Base-by-base conservation (phyloP, 2,113 vertebrate genomes). In the Tetrax tetrax region DNA sequence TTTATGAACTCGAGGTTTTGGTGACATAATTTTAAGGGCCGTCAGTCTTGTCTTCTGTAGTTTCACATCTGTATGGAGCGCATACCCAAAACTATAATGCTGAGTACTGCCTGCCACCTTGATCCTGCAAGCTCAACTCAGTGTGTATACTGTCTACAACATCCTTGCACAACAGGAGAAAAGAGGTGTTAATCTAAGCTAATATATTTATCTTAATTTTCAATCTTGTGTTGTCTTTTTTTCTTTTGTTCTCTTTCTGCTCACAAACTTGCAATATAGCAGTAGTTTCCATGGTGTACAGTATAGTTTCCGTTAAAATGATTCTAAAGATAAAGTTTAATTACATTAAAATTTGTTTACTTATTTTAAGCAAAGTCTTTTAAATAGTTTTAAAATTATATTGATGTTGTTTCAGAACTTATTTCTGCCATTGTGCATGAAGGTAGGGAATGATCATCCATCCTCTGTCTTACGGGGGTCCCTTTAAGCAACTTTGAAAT, bases 401-500 rank as follows among this genome's bases (percentile, higher is more conserved):
- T 24, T 59, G 14, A 38, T 75, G 3, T 47, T 80, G 43, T 90
- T 92, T 68, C 38, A 86, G 25, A 59, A 51, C 56, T 53, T 57
- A 31, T 59, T 85, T 88, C 90, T 94, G 93, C 92, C 74, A 57
- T 51, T 80, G 59, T 81, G 37, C 63, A 6, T 51, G 70, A 83
- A 56, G 9, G 19, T n/a, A 71, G 56, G 37, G n/a, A 83, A 64
- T 31, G 10, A 83, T 87, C 77, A 92, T 92, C 45, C 82, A 93
- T 93, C 45, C 68, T 90, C 38, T 95, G 53, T 83, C 65, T 96
- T 92, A 87, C 25, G 21, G 69, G 96, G 87, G 53, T 29, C 72
- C 91, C 71, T 95, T 96, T 89, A 95, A 91, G 69, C 77, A 95
- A n/a, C 50, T 84, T 71, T 95, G 37, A 65, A 51, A 17, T 72